Evolutionary conservation across 2,888 invertebrate genomes (phyloP), one percentile per base, ranked within the genome.

Genomic region (Tetrapedia diversipes): DNA sequence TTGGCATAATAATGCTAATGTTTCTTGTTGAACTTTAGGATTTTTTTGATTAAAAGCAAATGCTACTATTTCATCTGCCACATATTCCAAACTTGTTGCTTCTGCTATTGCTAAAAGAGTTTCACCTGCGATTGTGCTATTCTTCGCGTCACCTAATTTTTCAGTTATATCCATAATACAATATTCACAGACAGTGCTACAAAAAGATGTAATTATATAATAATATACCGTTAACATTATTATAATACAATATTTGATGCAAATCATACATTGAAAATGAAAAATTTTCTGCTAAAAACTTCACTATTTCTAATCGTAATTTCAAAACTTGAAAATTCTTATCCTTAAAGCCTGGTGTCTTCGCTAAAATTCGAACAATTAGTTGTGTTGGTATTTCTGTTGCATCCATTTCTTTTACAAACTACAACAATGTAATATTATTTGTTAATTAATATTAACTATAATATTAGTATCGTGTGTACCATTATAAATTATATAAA

Each of bases 241-340:
- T 53, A 14, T n/a, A 32, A n/a, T 3, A 19, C 19, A 63, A 45
- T 11, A 43, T 29, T 16, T 51, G 41, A 53, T 29, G 16, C 3
- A n/a, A 43, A 61, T 27, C 22, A 22, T 91, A 95, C 93, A 94
- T 94, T 0, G 96, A 95, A 79, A 97, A 93, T 0, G 95, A 93
- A 86, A 95, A 95, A 87, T 95, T 96, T 90, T 96, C 96, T 0
- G 96, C 96, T 29, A 98, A 93, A 81, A 94, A 94, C 82, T 96
- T 96, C 69, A 98, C 94, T 14, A 95, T 94, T 83, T 98, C 98
- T 19, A 98, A 91, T 82, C 96, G 95, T 0, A 95, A 93, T 90
- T 97, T 98, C 60, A 98, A 92, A 16, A 97, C 98, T 93, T 98
- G 98, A 79, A 98, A 97, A 90, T 98, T 98, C 73, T 96, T 98